Percentiles rank a stretch among this genome's conserved stretches.
phyloP scores from a whole-genome alignment of 2,797 vertebrate genomes.

The Erethizon dorsatum region DNA sequence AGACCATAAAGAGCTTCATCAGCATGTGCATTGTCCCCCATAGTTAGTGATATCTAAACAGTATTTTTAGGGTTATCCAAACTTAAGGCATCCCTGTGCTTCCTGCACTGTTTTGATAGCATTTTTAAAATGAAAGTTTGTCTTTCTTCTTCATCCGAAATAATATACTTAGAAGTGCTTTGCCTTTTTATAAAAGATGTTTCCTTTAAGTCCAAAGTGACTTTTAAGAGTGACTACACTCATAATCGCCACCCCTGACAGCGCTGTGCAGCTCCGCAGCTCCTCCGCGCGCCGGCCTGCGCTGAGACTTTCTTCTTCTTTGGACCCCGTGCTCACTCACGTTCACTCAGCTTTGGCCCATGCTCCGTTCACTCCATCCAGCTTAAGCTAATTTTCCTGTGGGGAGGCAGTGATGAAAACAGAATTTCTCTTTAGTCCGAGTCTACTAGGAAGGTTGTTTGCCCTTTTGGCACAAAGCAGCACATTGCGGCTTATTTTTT shows the following conservation, averaged over 20 bases:
- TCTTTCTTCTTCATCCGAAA: neutral
- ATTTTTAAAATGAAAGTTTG: neutral
- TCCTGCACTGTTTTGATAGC: neutral
- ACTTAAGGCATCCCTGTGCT: fast-evolving
- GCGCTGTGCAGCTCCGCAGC: neutral
- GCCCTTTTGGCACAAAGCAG: neutral
- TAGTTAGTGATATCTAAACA: neutral
- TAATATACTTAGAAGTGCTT: neutral
- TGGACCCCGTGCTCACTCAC: neutral
- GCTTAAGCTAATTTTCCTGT: neutral
- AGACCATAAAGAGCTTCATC: neutral
- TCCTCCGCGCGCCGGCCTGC: too few species aligned
- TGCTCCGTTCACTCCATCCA: neutral
- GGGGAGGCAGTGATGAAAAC: neutral
- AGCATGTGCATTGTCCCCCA: fast-evolving
- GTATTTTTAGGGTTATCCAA: neutral
- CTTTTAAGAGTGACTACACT: neutral
- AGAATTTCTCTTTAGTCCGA: neutral
- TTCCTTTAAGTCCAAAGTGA: neutral
- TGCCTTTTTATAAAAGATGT: neutral
- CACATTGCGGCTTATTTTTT: neutral
- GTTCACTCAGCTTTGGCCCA: neutral
- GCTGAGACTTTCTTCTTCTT: neutral
- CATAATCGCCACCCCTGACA: neutral
- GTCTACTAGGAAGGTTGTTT: neutral